Base-by-base conservation (phyloP, 2,888 invertebrate species). In the Prosapia bicincta region DNA sequence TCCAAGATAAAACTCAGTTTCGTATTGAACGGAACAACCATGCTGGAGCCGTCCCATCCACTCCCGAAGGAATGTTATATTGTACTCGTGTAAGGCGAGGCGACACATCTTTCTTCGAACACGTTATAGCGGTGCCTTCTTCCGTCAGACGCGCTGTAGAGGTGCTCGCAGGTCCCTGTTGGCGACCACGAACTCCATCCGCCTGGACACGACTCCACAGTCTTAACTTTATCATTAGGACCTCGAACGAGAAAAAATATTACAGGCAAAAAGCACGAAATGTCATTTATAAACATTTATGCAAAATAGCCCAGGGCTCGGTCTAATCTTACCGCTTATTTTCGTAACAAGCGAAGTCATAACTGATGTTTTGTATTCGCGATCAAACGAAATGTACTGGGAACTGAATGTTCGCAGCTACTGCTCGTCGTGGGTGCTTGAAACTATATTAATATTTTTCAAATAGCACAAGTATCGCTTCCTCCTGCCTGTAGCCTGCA, bases 261-360 rank as follows among this genome's bases (percentile, higher is more conserved):
- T 69, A 69, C 28, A 28, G 30, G 30, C 69, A 69, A 69, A 69
- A 26, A 67, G 71, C 71, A 75, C 67, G 75, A 75, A 75, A 75
- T 75, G 71, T 67, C 75, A 71, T 75, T 75, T 75, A 75, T 71
- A 75, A 75, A 75, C 71, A 75, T 75, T 75, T 75, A 75, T 75
- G 71, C 75, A 71, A 67, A 38, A 67, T 23, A 26, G 67, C 43
- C 43, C 67, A 20, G 65, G 69, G 43, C 71, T 3, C 13, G 3
- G 20, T n/a, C 20, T 20, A 20, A 54, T 20, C 20, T 20, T 54
- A 20, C 54, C 54, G 54, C n/a, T 54, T 54, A 54, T 54, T 54
- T n/a, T 54, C 54, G 54, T 54, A 54, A 54, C 54, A 54, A 54
- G 54, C 54, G 13, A 54, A 54, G 54, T 54, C 20, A 20, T 20